A percentile compares a stretch with the other conserved stretches of the same genome.
phyloP scores from a whole-genome alignment of 2,113 vertebrate species.

The Corvus cornix region DNA sequence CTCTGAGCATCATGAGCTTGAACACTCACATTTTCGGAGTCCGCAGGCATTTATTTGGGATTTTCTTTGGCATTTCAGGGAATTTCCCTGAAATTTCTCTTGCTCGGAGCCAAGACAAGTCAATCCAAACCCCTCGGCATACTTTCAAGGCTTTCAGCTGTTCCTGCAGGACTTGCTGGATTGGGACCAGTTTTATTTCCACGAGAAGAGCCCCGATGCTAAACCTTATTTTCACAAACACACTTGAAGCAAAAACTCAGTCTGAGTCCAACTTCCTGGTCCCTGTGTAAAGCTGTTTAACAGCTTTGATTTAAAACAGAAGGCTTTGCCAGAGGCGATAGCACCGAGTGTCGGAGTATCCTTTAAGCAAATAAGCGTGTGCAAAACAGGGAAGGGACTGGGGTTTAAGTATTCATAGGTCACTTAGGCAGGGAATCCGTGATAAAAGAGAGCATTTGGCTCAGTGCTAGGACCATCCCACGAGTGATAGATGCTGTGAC shows the following conservation, averaged over 20 bases:
- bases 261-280: background rate
- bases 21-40: background rate
- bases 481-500: background rate
- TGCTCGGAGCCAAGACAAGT: background rate
- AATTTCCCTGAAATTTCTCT: background rate
- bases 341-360: background rate
- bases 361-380: slow-evolving; percentile 19
- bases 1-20: background rate
- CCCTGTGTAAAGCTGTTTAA: background rate
- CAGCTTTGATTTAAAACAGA: slow-evolving; percentile 49
- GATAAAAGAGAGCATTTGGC: background rate
- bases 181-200: background rate
- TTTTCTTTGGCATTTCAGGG: background rate
- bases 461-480: background rate
- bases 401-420: background rate
- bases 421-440: background rate
- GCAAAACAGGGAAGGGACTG: background rate
- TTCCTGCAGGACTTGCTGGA: background rate
- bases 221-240: background rate
- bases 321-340: background rate
- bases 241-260: background rate
- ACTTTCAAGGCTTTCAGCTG: background rate
- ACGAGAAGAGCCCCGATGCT: background rate
- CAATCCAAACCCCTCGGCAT: background rate
- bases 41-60: background rate